Evolutionary conservation across 1,140 invertebrate genomes (phyloP), one percentile per base, ranked within the genome.

Genomic region (Conopomorpha cramerella): DNA sequence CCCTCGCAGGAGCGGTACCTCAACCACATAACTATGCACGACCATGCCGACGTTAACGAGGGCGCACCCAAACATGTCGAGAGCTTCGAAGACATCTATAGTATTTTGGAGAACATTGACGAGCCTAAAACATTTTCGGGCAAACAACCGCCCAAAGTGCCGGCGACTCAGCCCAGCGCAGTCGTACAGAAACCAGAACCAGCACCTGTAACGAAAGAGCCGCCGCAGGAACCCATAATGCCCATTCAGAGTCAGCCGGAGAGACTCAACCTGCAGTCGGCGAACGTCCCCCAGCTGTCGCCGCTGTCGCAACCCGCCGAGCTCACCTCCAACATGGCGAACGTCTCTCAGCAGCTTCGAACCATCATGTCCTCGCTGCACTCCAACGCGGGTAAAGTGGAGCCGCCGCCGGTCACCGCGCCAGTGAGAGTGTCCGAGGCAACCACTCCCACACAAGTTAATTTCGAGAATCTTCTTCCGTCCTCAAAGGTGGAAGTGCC

Each of bases 261-360:
- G 45, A 62, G 66, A 44, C 25, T 73, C 12, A 48, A 39, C 17
- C 30, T 71, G 2, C 74, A 77, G 33, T 66, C 80, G 2, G 80
- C 82, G 11, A 73, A 77, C 10, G 63, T 86, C 19, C 84, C 86
- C 2, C 85, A 87, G 55, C 57, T 87, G 3, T 87, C 86, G 0
- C 86, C 86, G 0, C 45, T 88, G 1, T 87, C 86, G 0, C 85
- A 87, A 57, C 86, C 86, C 0, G 82, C 84, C 0, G 86, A 88
- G 45, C 61, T 88, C 10, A 86, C 85, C 2, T 84, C 84, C 1
- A 87, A 87, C 38, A 85, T 87, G 45, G 85, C 82, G 0, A 87
- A 85, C 49, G 85, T 83, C 0, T 86, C 85, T 1, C 84, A 87
- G 54, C 86, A 87, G 46, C 42, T 87, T 25, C 60, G 84, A 8